Percentiles rank a stretch among this genome's conserved stretches.
Conservation (phyloP, 2,113 vertebrate species). For the Struthidea cinerea region DNA sequence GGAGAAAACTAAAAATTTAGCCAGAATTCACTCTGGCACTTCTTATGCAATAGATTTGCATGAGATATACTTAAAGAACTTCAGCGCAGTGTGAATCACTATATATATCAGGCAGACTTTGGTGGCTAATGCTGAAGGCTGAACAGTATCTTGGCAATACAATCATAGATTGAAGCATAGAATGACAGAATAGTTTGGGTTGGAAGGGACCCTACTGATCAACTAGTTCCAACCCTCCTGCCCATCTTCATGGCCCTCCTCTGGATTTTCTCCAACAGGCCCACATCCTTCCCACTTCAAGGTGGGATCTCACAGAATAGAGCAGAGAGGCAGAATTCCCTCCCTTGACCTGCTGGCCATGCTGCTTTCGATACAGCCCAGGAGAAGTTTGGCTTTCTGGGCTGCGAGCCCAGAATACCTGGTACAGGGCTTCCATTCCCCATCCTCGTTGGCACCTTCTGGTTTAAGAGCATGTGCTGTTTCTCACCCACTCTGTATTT, state of each 20-base stretch:
- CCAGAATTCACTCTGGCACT: not conserved
- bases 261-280: not conserved
- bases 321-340: not conserved
- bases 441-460: not conserved
- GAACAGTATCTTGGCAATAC: not conserved
- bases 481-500: not conserved
- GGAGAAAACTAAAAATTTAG: not conserved
- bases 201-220: not conserved
- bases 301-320: not conserved
- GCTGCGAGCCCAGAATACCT: not conserved
- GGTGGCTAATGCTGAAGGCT: not conserved
- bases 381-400: not conserved
- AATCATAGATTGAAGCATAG: not conserved
- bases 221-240: not conserved
- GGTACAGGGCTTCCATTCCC: not conserved
- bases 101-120: not conserved
- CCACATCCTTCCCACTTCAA: not conserved
- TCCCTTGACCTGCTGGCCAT: rapidly evolving
- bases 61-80: not conserved
- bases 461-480: not conserved
- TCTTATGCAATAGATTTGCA: not conserved
- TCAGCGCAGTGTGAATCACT: not conserved
- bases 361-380: not conserved
- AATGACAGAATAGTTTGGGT: not conserved
- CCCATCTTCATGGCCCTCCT: not conserved